Evolutionary conservation across 2,888 invertebrate species (phyloP).

Genomic region (Cryptus viduatorius): DNA sequence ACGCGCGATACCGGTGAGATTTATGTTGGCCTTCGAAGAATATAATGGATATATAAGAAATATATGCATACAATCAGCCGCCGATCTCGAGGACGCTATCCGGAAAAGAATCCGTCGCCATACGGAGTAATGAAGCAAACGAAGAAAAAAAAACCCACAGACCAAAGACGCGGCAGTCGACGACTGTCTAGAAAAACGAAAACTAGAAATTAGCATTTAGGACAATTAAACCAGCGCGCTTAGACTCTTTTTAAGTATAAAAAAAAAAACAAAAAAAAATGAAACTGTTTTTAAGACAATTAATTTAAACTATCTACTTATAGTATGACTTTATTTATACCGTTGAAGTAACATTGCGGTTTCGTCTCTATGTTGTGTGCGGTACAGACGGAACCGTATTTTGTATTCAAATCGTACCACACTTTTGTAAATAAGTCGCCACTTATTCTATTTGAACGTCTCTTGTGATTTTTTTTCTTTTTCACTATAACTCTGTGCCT

Average conservation of each 20-base stretch:
- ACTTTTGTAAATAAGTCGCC: conserved; percentile 69
- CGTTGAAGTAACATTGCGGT: conserved; percentile 75
- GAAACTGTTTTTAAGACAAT: conserved; percentile 57
- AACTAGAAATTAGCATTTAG: conserved; percentile 54
- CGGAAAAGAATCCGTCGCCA: conserved; percentile 28
- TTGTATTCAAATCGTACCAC: conserved; percentile 78
- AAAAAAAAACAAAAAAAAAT: background rate
- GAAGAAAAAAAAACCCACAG: conserved; percentile 65
- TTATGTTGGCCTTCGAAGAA: conserved; percentile 29
- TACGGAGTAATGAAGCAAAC: background rate
- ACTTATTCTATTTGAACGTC: conserved; percentile 60
- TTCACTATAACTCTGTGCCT: background rate
- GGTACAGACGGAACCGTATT: conserved; percentile 74
- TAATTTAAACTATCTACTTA: conserved; percentile 71
- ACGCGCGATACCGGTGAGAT: conserved; percentile 55
- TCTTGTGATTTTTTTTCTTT: conserved; percentile 1
- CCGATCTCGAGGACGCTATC: conserved; percentile 35
- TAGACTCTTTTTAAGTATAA: conserved; percentile 48
- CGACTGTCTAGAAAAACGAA: conserved; percentile 73
- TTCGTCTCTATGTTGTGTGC: conserved; percentile 70
- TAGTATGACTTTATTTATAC: conserved; percentile 79
- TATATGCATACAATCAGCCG: conserved; percentile 16
- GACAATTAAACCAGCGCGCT: conserved; percentile 46
- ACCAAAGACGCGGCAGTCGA: conserved; percentile 81
- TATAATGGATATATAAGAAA: background rate